Percentiles rank a stretch among this genome's conserved stretches.
Evolutionary conservation across 2,797 vertebrate species (phyloP).

Genomic region (Mormyrus hasselquistii): DNA sequence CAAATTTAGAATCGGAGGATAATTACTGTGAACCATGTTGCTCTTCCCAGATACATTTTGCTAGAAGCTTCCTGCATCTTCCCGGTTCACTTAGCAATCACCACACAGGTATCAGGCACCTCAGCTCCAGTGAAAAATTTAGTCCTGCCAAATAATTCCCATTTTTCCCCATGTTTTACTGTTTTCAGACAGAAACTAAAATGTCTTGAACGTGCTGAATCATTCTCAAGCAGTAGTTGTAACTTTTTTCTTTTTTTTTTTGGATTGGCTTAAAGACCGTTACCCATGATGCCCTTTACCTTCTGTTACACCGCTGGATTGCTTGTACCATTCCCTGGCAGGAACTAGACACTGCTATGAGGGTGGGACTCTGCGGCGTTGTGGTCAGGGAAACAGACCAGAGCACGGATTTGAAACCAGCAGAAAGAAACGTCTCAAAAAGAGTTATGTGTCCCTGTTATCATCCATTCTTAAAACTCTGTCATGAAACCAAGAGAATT

Average conservation of each 20-base stretch:
- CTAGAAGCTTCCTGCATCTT: background rate
- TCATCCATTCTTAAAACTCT: background rate
- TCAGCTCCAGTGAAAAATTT: background rate
- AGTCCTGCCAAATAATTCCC: slow-evolving; percentile 4
- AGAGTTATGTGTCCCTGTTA: background rate
- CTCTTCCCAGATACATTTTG: background rate
- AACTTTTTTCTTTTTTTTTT: background rate
- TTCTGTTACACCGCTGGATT: background rate
- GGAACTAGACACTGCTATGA: background rate
- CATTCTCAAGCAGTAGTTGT: background rate
- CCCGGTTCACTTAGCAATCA: background rate
- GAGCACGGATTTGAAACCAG: background rate
- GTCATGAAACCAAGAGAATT: background rate
- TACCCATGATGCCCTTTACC: background rate
- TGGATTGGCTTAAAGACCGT: background rate
- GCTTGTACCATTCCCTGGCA: background rate
- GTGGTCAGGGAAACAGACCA: background rate
- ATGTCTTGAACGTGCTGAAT: background rate
- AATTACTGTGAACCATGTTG: background rate
- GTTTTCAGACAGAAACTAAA: background rate
- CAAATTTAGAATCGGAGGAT: slow-evolving; percentile 9
- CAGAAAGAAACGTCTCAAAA: background rate
- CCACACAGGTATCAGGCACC: background rate
- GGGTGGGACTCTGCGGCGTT: background rate
- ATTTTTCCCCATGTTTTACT: background rate